A percentile compares a stretch with the other conserved stretches of the same genome.
Conservation (phyloP, 2,888 invertebrate species). For the Cephus sareptanus region DNA sequence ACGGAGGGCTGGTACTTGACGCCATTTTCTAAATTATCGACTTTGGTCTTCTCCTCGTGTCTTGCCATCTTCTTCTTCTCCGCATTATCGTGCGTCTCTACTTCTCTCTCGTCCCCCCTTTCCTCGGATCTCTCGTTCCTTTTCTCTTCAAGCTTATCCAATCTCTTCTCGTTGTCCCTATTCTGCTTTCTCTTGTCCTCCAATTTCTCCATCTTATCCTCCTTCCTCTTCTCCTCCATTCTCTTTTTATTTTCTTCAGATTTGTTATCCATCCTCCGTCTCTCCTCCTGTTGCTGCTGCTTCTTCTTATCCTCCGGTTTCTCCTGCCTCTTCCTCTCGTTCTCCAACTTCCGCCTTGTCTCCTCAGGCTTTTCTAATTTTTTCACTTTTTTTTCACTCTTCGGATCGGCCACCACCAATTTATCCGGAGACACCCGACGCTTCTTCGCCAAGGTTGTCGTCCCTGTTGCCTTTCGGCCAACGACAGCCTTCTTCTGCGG, state of each 20-base stretch:
- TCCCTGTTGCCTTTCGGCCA: slow-evolving; percentile 62
- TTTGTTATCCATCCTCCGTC: slow-evolving; percentile 48
- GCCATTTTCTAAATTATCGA: background rate
- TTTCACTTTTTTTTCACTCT: slow-evolving; percentile 48
- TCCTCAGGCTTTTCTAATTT: slow-evolving; percentile 34
- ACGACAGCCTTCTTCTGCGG: slow-evolving; percentile 63
- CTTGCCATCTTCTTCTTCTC: slow-evolving; percentile 47
- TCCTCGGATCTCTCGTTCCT: slow-evolving; percentile 41
- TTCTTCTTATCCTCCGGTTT: slow-evolving; percentile 36
- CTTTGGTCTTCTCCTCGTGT: slow-evolving; percentile 45
- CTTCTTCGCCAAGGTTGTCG: slow-evolving; percentile 58
- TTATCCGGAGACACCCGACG: slow-evolving; percentile 56
- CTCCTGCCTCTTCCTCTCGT: slow-evolving; percentile 34
- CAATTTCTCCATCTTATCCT: slow-evolving; percentile 33
- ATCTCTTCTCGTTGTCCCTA: slow-evolving; percentile 44
- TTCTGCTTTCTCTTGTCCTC: slow-evolving; percentile 42
- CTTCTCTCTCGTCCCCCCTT: slow-evolving; percentile 23
- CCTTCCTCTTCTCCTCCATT: slow-evolving; percentile 38
- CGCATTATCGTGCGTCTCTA: background rate
- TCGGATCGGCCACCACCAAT: slow-evolving; percentile 44
- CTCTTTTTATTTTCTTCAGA: slow-evolving; percentile 33
- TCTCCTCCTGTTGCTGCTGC: slow-evolving; percentile 44
- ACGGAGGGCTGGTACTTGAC: background rate
- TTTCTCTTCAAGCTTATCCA: slow-evolving; percentile 36
- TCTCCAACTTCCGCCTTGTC: slow-evolving; percentile 35